Base-by-base conservation (phyloP, 1,140 invertebrate genomes). In the Pomacea maculata region DNA sequence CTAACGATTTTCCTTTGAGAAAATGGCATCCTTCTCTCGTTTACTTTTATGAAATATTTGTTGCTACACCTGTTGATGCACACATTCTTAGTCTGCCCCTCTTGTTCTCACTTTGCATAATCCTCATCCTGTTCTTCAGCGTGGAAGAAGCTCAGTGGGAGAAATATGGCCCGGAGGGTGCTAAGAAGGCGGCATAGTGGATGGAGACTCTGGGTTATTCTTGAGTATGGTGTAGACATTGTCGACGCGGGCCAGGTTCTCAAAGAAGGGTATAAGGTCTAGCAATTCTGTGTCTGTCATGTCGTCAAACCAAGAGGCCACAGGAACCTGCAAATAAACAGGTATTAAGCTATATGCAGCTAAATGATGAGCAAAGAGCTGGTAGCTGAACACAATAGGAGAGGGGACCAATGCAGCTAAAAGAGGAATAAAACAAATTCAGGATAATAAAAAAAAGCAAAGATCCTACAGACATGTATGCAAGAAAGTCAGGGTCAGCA, bases 251-350 rank as follows among this genome's bases (percentile, higher is more conserved):
- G 92, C 95, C 84, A 99, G 93, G 87, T 95, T 94, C 92, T 99
- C 97, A 84, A 99, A 94, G 93, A 98, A 98, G 77, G 97, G 97
- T 90, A 99, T 93, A 80, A 99, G 90, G 91, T 98, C 98, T 89
- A 98, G 94, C 70, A 99, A 92, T 90, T 99, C 98, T 71, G 94
- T 95, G 92, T 99, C 98, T 81, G 94, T 94, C 89, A 95, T 94
- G 92, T 99, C 97, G 80, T 97, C 95, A 92, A 99, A 99, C 97
- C 97, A 99, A 89, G 96, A 98, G 92, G 97, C 96, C 87, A 99
- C 98, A 0, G 97, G 97, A 86, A 99, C 98, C 83, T 98, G 84
- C 19, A 87, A 85, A 75, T 55, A 34, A 80, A 45, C 73, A 78
- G 80, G n/a, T 57, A 79, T 9, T 55, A 77, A 61, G 34, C 8